phyloP scores from a whole-genome alignment of 2,888 invertebrate species.

The Eupithecia pulchellata region DNA sequence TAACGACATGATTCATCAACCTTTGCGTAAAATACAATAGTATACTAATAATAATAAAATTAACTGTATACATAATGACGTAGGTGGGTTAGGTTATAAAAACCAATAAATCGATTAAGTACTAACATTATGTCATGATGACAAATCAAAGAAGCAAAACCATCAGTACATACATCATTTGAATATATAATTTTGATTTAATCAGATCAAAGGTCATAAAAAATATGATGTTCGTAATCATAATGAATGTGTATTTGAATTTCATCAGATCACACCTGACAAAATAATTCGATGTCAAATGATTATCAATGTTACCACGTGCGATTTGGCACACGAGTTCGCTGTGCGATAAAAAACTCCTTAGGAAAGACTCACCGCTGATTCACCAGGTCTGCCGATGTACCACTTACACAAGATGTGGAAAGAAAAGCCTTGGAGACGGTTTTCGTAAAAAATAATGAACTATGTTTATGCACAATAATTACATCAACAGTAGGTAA shows the following conservation, averaged over 20 bases:
- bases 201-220: slow-evolving; percentile 7
- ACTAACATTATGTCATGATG: slow-evolving; percentile 43
- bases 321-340: slow-evolving; percentile 48
- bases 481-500: slow-evolving; percentile 1
- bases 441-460: slow-evolving; percentile 30
- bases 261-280: slow-evolving; percentile 32
- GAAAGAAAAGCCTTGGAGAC: slow-evolving; percentile 68
- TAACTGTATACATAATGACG: slow-evolving; percentile 12
- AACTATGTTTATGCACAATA: background rate
- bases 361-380: slow-evolving; percentile 84
- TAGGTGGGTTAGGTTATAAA: slow-evolving; percentile 11
- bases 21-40: slow-evolving; percentile 3
- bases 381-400: slow-evolving; percentile 76
- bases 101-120: slow-evolving; percentile 15
- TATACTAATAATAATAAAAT: slow-evolving; percentile 7
- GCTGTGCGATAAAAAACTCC: slow-evolving; percentile 79
- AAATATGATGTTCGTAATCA: slow-evolving; percentile 8
- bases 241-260: background rate
- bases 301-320: slow-evolving; percentile 54
- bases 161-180: slow-evolving; percentile 2
- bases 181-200: slow-evolving; percentile 33
- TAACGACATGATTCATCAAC: slow-evolving; percentile 4
- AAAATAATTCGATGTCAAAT: slow-evolving; percentile 26
- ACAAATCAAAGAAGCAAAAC: slow-evolving; percentile 37
- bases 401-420: slow-evolving; percentile 74